Conservation (phyloP, 2,113 vertebrate genomes). For the Columba livia region DNA sequence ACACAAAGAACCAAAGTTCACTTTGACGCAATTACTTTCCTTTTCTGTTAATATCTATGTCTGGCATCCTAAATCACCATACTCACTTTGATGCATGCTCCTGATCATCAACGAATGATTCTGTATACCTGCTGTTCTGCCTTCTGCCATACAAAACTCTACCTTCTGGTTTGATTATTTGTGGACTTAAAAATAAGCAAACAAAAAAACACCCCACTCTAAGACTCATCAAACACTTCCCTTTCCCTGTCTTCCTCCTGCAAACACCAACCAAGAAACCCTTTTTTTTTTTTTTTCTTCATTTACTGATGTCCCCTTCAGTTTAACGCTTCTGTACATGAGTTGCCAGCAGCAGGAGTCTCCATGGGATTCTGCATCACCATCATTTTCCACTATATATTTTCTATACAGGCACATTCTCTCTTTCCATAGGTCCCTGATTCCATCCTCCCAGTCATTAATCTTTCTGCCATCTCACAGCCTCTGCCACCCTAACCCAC, state of each 20-base stretch:
- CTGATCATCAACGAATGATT: accelerated
- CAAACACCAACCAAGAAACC: background rate
- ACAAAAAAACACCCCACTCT: accelerated
- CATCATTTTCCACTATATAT: background rate
- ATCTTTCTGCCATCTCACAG: background rate
- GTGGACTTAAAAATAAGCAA: background rate
- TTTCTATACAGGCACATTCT: background rate
- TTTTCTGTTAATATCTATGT: background rate
- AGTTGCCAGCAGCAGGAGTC: background rate
- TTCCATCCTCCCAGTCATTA: background rate
- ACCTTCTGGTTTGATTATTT: background rate
- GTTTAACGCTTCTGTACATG: accelerated
- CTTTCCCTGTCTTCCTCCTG: background rate
- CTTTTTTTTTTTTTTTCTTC: background rate
- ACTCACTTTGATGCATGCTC: background rate
- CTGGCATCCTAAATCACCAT: background rate
- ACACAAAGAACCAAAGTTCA: background rate
- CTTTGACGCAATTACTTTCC: background rate
- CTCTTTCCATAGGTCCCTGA: background rate
- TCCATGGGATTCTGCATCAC: background rate
- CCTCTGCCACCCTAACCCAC: background rate
- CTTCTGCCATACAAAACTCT: background rate
- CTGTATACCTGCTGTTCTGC: background rate
- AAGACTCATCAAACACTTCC: background rate
- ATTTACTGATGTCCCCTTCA: background rate